Percentiles rank a stretch among this genome's conserved stretches.
Conservation (phyloP, 2,797 vertebrate species). For the Notamacropus eugenii region DNA sequence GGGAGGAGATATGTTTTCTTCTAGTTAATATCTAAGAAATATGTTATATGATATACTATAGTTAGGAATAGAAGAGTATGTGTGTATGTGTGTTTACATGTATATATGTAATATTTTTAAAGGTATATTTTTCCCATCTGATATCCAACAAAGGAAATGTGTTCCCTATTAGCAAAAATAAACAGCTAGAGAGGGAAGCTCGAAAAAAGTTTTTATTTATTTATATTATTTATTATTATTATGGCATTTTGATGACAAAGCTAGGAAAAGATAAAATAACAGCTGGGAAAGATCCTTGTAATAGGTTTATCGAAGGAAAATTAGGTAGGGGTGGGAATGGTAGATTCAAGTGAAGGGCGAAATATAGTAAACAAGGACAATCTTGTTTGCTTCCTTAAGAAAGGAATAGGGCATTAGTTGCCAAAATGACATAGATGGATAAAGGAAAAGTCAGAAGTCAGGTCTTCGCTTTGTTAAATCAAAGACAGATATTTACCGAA, state of each 20-base stretch:
- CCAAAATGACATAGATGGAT: conserved; percentile 31
- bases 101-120: background rate
- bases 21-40: background rate
- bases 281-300: background rate
- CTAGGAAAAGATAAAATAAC: background rate
- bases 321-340: background rate
- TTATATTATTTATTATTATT: too few species aligned
- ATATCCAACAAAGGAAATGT: background rate
- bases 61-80: background rate
- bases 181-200: background rate
- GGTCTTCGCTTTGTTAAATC: background rate
- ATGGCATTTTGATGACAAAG: background rate
- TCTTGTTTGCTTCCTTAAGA: conserved; percentile 16
- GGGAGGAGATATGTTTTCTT: background rate
- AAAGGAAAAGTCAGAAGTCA: conserved; percentile 12
- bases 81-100: background rate
- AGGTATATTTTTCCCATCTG: background rate
- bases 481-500: background rate
- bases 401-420: background rate
- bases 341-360: background rate
- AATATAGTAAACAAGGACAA: background rate
- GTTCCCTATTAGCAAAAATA: background rate
- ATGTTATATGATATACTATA: background rate
- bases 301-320: conserved; percentile 14
- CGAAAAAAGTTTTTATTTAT: background rate